phyloP scores from a whole-genome alignment of 2,888 invertebrate genomes.

The Lasioglossum marginatum region DNA sequence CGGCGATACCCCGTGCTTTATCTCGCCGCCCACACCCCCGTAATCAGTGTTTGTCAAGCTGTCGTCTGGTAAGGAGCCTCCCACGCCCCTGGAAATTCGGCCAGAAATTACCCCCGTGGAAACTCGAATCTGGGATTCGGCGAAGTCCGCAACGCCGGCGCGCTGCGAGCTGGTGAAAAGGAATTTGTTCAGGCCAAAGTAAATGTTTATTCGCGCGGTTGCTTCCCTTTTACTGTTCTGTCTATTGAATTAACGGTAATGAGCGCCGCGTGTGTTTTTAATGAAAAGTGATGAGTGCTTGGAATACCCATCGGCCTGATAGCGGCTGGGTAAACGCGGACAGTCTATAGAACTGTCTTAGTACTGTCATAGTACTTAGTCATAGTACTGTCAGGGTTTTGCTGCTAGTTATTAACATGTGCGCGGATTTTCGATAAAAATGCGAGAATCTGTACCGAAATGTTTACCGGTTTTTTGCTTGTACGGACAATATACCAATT shows the following conservation, averaged over 20 bases:
- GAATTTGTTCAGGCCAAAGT: neutral
- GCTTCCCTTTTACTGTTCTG: slow-evolving; percentile 7
- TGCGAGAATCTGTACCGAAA: neutral
- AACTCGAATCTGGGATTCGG: neutral
- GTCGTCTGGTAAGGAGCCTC: slow-evolving; percentile 47
- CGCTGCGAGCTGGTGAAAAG: neutral
- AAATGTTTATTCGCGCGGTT: slow-evolving; percentile 4
- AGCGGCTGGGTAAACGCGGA: neutral
- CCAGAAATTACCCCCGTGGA: neutral
- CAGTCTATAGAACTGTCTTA: neutral
- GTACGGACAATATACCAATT: too few relatives aligned
- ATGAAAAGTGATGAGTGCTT: neutral
- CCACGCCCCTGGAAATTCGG: slow-evolving; percentile 4
- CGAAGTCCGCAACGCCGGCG: neutral
- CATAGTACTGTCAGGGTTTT: neutral
- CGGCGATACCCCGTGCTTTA: slow-evolving; percentile 68
- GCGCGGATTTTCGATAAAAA: neutral
- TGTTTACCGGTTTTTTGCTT: too few relatives aligned
- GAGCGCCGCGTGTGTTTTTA: slow-evolving; percentile 5
- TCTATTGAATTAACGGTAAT: neutral
- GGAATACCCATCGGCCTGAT: neutral
- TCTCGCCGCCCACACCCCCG: slow-evolving; percentile 59
- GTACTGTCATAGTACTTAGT: too few relatives aligned
- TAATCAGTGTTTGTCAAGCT: slow-evolving; percentile 74
- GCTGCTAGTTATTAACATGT: neutral